Evolutionary conservation across 2,888 invertebrate genomes (phyloP), one percentile per base, ranked within the genome.

Genomic region (Abscondita cerata): DNA sequence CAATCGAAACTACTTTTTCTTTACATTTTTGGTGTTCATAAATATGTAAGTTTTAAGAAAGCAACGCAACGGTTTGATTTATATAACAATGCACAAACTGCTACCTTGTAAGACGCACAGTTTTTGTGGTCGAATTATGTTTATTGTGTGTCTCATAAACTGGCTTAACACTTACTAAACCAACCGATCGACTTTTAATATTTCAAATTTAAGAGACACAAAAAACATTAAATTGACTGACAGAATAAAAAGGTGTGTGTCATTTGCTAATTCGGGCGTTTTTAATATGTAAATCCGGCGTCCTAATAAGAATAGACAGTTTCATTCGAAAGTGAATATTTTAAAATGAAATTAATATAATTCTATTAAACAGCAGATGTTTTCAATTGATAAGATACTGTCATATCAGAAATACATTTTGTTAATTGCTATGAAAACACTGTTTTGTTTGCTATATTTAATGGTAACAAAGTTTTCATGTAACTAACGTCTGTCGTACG

Each of bases 371-470:
- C 67, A 69, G 73, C 76, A 76, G 75, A 74, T 76, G 76, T 75
- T 74, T 70, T 59, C 69, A 73, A 73, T 71, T 73, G 76, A 75
- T 75, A 75, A 76, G 74, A 76, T 75, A 75, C 70, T 73, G 72
- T 69, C 71, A 68, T 76, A 75, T 75, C 74, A 62, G 64, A 65
- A 71, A 70, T 73, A 75, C 67, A 72, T 71, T 76, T 73, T 70
- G 71, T 75, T 75, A 74, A 76, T 75, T 75, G 76, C 74, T 74
- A 68, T 68, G 75, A 74, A 75, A 75, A 76, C 73, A 75, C 68
- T 68, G 69, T 68, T 72, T 68, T 73, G 73, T 74, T 74, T 75
- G 71, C 74, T 65, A 66, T 67, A 71, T 70, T 71, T 73, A 74
- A 74, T 72, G 71, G 68, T 69, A 71, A 73, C 73, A 73, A 68